phyloP scores from a whole-genome alignment of 2,113 vertebrate species.

The Tachysurus vachellii region DNA sequence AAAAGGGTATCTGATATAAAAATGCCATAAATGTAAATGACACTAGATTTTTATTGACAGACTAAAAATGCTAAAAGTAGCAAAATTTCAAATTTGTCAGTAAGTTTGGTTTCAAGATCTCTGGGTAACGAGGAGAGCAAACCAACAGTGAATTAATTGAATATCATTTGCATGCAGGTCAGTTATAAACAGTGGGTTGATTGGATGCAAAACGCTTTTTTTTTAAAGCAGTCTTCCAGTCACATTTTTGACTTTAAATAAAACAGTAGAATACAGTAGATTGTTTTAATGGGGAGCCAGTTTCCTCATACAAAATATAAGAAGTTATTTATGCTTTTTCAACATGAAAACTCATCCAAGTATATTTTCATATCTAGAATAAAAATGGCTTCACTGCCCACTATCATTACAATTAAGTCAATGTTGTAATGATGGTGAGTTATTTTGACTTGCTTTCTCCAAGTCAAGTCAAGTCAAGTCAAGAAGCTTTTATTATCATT shows the following conservation, averaged over 20 bases:
- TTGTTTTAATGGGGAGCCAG: neutral
- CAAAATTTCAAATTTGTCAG: neutral
- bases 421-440: no score
- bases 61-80: neutral
- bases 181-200: neutral
- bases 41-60: neutral
- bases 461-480: no score
- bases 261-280: neutral
- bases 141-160: no score
- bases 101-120: neutral
- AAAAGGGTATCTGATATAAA: no score
- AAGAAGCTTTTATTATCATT: no score
- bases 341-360: neutral
- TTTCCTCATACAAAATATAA: neutral
- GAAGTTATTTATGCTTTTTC: neutral
- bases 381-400: neutral
- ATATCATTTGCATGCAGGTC: neutral
- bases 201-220: no score
- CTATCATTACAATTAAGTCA: neutral
- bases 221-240: no score
- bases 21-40: no score
- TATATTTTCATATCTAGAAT: neutral
- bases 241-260: neutral
- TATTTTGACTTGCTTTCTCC: no score
- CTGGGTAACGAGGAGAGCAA: neutral